Evolutionary conservation across 2,888 invertebrate species (phyloP).

Genomic region (Labia minor): DNA sequence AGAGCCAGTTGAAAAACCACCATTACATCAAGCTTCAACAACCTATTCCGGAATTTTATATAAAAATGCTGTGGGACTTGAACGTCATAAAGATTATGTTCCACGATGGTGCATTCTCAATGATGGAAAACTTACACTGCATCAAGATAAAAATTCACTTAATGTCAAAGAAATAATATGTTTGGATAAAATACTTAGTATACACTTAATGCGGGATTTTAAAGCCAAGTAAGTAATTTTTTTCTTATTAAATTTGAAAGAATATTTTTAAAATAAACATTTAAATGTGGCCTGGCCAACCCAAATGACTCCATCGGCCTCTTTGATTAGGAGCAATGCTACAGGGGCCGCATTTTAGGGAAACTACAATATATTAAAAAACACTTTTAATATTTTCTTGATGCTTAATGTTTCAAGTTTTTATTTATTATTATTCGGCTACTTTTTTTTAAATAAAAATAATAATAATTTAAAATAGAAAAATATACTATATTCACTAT

Average conservation of each 20-base stretch:
- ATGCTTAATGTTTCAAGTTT: no score
- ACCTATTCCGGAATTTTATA: conserved; percentile 47
- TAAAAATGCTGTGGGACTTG: conserved; percentile 36
- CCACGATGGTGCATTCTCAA: conserved; percentile 60
- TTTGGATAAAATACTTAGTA: conserved; percentile 52
- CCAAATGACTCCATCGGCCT: no score
- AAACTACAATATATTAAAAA: no score
- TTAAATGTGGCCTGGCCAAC: no score
- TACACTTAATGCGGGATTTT: conserved; percentile 50
- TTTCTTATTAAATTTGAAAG: background rate
- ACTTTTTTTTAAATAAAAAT: no score
- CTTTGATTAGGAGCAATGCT: no score
- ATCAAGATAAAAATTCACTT: conserved; percentile 58
- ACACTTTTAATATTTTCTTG: no score
- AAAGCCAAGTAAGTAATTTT: conserved; percentile 37
- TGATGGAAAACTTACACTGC: conserved; percentile 61
- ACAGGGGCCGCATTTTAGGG: no score
- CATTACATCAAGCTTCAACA: background rate
- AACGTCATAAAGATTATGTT: conserved; percentile 58
- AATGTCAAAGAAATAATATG: conserved; percentile 58
- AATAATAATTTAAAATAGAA: no score
- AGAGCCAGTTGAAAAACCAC: conserved; percentile 2
- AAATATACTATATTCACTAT: no score
- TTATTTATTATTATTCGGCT: no score
- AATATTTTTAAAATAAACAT: no score